A percentile compares a stretch with the other conserved stretches of the same genome.
Evolutionary conservation across 2,888 invertebrate genomes (phyloP).

Genomic region (Lasioglossum calceatum): DNA sequence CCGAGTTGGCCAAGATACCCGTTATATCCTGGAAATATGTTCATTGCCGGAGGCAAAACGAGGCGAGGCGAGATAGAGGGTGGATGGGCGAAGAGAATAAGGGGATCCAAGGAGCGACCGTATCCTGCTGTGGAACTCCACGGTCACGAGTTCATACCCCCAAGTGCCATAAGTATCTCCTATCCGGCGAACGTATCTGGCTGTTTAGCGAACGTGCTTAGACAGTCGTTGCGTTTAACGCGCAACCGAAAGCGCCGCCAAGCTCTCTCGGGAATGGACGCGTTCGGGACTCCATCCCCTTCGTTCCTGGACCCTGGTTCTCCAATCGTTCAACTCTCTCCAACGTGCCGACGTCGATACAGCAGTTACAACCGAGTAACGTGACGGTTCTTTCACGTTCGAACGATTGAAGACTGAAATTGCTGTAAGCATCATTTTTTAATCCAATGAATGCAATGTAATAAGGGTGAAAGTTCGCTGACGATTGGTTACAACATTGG

Average conservation of each 20-base stretch:
- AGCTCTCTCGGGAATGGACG: background rate
- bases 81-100: slow-evolving; percentile 10
- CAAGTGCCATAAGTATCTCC: slow-evolving; percentile 76
- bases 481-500: too few relatives aligned
- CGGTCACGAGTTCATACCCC: slow-evolving; percentile 76
- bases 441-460: too few relatives aligned
- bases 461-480: too few relatives aligned
- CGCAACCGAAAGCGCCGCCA: background rate
- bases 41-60: slow-evolving; percentile 37
- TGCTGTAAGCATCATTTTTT: too few relatives aligned
- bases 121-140: slow-evolving; percentile 61
- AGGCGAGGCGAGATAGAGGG: slow-evolving; percentile 20
- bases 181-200: slow-evolving; percentile 75
- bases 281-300: background rate
- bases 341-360: too few relatives aligned
- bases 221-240: slow-evolving; percentile 47
- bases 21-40: slow-evolving; percentile 61
- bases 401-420: too few relatives aligned
- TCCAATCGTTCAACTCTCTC: background rate
- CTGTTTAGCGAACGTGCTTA: slow-evolving; percentile 79
- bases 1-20: slow-evolving; percentile 48
- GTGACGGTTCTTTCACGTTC: too few relatives aligned
- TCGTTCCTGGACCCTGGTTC: background rate
- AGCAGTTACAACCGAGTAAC: too few relatives aligned
- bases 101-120: slow-evolving; percentile 39